Evolutionary conservation across 2,888 invertebrate species (phyloP), one percentile per base, ranked within the genome.

Genomic region (Drosophila suboccidentalis): DNA sequence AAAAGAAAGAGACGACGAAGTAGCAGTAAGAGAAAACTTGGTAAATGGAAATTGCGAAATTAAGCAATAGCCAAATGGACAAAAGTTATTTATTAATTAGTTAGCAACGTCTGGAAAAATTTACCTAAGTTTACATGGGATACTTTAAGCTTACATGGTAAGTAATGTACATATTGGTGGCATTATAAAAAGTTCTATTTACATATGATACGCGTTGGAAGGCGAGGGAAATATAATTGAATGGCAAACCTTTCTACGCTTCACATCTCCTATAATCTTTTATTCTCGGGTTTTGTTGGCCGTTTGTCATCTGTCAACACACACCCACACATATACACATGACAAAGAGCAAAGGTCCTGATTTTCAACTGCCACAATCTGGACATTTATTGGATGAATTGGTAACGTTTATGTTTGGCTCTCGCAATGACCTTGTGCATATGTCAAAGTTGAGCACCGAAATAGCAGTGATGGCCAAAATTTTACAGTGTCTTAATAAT

Each of bases 51-150:
- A 49, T 64, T 49, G 50, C 29, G 34, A 62, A 71, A 68, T 54
- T 63, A 47, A 47, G 58, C 44, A 50, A 62, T 44, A 44, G 36
- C 29, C 29, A 63, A 64, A 57, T 57, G 39, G 38, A 69, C 10
- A 10, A 63, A 75, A 75, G 44, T 51, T 51, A 32, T 26, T 72
- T 57, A 39, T 53, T 60, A 75, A 80, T 80, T 82, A 80, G 82
- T 80, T 79, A 72, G 63, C 65, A 65, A 62, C 41, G 74, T 66
- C 71, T 44, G 59, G 36, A 61, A 47, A 64, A 67, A 64, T 64
- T 59, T 59, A 64, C 63, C 59, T 62, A 63, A 61, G 19, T 61
- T 61, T 49, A 49, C 41, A 36, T 5, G 29, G 17, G 36, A 60
- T 70, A 46, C 50, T 54, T 64, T 22, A 22, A 22, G 44, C 22